Percentiles rank a stretch among this genome's conserved stretches.
Conservation (phyloP, 2,888 invertebrate species). For the Drosophila pegasa region DNA sequence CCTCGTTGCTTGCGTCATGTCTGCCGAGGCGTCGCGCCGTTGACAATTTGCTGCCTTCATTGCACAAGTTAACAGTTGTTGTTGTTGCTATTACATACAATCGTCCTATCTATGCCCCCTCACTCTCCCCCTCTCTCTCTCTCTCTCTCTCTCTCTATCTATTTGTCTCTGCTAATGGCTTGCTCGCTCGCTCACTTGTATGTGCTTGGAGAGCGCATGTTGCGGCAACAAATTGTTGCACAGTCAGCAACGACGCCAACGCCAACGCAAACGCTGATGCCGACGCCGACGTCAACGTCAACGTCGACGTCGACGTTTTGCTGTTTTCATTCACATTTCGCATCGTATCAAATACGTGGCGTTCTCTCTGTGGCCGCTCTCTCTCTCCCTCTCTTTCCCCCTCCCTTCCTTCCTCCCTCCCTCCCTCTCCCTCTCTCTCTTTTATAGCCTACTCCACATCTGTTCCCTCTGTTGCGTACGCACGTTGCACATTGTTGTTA, state of each 20-base stretch:
- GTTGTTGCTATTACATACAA: constrained; percentile 19
- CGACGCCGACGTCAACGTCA: not conserved
- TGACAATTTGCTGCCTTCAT: constrained; percentile 39
- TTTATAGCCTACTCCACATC: not conserved
- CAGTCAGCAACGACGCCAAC: constrained; percentile 42
- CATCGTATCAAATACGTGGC: constrained; percentile 28
- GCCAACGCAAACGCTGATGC: constrained; percentile 2
- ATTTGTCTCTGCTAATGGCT: not conserved
- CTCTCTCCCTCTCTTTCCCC: not conserved
- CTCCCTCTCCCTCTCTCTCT: constrained; percentile 6
- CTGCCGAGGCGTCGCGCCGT: constrained; percentile 23
- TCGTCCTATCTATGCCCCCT: not conserved
- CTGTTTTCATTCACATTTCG: constrained; percentile 61
- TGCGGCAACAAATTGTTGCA: constrained; percentile 78
- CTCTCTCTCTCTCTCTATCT: constrained; percentile 7
- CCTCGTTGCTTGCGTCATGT: constrained; percentile 47
- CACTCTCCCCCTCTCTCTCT: constrained; percentile 2
- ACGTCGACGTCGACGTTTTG: constrained; percentile 19
- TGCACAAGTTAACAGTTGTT: constrained; percentile 42
- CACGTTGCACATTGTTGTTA: constrained; percentile 53
- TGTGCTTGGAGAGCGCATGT: constrained; percentile 29
- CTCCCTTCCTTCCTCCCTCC: constrained; percentile 7
- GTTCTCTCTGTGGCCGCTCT: constrained; percentile 11
- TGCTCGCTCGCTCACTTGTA: not conserved
- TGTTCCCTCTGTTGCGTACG: constrained; percentile 16